These are phyloP conservation scores for Darevskia mixta DNA, from an alignment of 2,797 vertebrate species.

Conservation along the genomic window DNA sequence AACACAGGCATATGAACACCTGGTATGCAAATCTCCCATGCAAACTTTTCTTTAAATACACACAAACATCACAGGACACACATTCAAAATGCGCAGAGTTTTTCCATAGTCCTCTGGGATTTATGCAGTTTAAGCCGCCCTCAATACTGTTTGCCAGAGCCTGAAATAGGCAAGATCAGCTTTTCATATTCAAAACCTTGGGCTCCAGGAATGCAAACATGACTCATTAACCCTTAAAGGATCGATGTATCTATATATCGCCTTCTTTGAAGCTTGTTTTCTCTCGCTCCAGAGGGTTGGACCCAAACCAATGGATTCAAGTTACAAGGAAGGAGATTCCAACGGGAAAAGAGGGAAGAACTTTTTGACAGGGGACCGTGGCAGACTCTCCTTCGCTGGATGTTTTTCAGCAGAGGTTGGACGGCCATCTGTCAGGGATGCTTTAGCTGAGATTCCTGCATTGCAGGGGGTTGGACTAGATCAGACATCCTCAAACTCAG, in stretches of 20 bases:
- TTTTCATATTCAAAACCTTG: constrained; percentile 18
- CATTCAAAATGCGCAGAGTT: constrained; percentile 41
- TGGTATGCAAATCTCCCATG: constrained; percentile 48
- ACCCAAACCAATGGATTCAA: no score
- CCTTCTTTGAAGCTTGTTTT: neutral
- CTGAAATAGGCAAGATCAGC: constrained; percentile 57
- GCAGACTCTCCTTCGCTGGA: no score
- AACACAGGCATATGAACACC: constrained; percentile 4
- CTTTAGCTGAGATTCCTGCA: no score
- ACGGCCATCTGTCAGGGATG: no score
- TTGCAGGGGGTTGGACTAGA: no score
- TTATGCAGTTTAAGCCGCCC: constrained; percentile 62
- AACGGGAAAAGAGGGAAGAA: no score
- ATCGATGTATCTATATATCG: neutral
- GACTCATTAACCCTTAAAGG: neutral
- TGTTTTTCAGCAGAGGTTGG: no score
- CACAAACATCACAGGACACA: constrained; percentile 26
- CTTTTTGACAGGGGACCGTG: no score
- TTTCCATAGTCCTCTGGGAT: constrained; percentile 59
- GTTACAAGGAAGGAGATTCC: no score
- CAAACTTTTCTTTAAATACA: constrained; percentile 32
- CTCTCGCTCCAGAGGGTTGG: no score
- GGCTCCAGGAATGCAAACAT: neutral
- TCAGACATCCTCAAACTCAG: no score
- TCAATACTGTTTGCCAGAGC: constrained; percentile 41